Conservation (phyloP, 2,888 invertebrate genomes). For the Koerneria pararmatus region DNA sequence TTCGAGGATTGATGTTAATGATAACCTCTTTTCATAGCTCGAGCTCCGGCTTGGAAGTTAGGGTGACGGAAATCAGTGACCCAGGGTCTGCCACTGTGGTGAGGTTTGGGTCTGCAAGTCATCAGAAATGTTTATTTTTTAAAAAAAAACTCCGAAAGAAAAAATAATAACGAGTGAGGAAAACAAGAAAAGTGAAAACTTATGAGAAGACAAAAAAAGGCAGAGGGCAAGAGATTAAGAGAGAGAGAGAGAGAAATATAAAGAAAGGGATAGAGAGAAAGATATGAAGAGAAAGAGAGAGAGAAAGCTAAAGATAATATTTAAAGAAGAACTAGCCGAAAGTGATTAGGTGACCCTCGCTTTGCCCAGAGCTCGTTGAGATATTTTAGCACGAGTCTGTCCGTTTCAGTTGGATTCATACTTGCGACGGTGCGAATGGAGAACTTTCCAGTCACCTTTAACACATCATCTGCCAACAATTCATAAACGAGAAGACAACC, state of each 20-base stretch:
- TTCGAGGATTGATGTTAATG: too few species aligned
- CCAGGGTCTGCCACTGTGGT: slow-evolving; percentile 84
- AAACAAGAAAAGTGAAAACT: neutral
- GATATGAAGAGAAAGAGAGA: too few species aligned
- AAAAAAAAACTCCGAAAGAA: slow-evolving; percentile 54
- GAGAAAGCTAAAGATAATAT: neutral
- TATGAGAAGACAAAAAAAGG: neutral
- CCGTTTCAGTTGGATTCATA: slow-evolving; percentile 80
- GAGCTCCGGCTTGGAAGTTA: slow-evolving; percentile 80
- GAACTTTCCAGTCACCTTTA: slow-evolving; percentile 91
- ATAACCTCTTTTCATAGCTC: slow-evolving; percentile 63
- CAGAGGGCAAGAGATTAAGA: too few species aligned
- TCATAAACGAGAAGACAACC: too few species aligned
- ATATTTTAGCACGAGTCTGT: slow-evolving; percentile 71
- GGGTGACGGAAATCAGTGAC: slow-evolving; percentile 85
- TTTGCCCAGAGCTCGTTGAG: slow-evolving; percentile 75
- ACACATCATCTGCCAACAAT: neutral
- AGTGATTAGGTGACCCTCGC: slow-evolving; percentile 73
- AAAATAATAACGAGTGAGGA: neutral
- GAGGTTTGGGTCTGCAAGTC: slow-evolving; percentile 61
- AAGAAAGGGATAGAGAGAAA: too few species aligned
- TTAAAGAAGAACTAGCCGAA: slow-evolving; percentile 67
- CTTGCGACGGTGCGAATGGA: slow-evolving; percentile 93
- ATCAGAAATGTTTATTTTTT: too few species aligned
- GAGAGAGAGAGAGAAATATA: too few species aligned